Base-by-base conservation (phyloP, 2,113 vertebrate genomes). In the Probosciger aterrimus region DNA sequence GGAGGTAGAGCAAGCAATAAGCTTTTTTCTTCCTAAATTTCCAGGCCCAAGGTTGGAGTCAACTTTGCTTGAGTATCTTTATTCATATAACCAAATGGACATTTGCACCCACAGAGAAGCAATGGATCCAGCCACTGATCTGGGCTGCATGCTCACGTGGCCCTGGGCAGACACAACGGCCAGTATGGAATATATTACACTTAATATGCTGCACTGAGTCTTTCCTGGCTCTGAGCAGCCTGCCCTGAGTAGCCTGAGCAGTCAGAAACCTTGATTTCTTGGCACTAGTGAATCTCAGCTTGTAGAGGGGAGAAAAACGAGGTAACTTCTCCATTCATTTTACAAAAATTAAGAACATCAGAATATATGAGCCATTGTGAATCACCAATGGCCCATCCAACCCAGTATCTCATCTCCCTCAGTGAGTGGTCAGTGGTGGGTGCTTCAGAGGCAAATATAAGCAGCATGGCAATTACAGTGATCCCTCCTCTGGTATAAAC, bases 401-500 rank as follows among this genome's bases (percentile, higher is more conserved):
- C 23, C 19, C 55, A 50, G 73, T 30, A 78, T 81, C 91, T 70
- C 28, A 7, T 35, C 75, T 78, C 46, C 82, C 69, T 23, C 68
- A 33, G 46, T 2, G 25, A 33, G 46, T 2, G 25, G 59, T 23
- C 47, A 86, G 76, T 0, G 0, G 53, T 63, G 77, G 86, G 86
- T 75, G 86, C 93, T 89, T 91, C 62, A 47, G 69, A 84, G 83
- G 63, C 3, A 5, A 90, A 93, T 49, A 65, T 74, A 88, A 95
- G 74, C 83, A 95, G 69, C 69, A 12, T n/a, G 84, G 93, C 86
- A 95, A 95, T 96, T 95, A 92, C 39, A 76, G 39, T 16, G 81
- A 95, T 91, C 93, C 69, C 55, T 86, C 64, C 71, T 90, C 82
- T 94, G 79, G 60, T 90, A 93, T 67, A 95, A 92, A 83, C 91